Evolutionary conservation across 2,888 invertebrate species (phyloP).

Genomic region (Chironomus riparius): DNA sequence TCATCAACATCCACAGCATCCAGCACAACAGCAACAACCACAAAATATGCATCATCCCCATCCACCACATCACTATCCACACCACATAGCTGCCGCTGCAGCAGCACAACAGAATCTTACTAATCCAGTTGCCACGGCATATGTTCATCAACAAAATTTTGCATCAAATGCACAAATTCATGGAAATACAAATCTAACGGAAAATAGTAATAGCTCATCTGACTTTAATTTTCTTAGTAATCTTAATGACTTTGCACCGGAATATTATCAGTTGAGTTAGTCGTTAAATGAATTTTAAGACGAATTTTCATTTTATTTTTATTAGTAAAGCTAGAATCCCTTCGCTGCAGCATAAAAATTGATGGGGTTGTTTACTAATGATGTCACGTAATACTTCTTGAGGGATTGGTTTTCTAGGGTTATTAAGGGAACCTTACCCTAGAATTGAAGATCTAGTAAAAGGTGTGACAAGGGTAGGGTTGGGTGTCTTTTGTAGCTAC

Average conservation of each 20-base stretch:
- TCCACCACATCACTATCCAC: slow-evolving; percentile 31
- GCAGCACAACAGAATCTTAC: slow-evolving; percentile 30
- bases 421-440: too few relatives aligned
- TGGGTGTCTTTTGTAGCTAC: too few relatives aligned
- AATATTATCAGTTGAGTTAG: slow-evolving; percentile 61
- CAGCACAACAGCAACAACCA: slow-evolving; percentile 47
- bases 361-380: too few relatives aligned
- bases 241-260: slow-evolving; percentile 84
- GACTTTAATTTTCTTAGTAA: slow-evolving; percentile 91
- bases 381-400: too few relatives aligned
- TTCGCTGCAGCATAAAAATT: too few relatives aligned
- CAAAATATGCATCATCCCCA: slow-evolving; percentile 34
- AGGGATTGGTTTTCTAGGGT: too few relatives aligned
- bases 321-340: neutral
- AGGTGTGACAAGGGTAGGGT: too few relatives aligned
- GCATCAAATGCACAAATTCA: slow-evolving; percentile 48
- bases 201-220: slow-evolving; percentile 85
- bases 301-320: neutral
- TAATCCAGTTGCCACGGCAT: slow-evolving; percentile 28
- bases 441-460: too few relatives aligned
- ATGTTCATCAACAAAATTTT: slow-evolving; percentile 31
- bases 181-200: slow-evolving; percentile 35
- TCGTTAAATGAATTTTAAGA: slow-evolving; percentile 16
- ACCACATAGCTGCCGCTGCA: slow-evolving; percentile 31
- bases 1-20: slow-evolving; percentile 29